These are phyloP conservation scores for Euzetes globulus DNA, from an alignment of 2,888 invertebrate species.

Conservation along the genomic window DNA sequence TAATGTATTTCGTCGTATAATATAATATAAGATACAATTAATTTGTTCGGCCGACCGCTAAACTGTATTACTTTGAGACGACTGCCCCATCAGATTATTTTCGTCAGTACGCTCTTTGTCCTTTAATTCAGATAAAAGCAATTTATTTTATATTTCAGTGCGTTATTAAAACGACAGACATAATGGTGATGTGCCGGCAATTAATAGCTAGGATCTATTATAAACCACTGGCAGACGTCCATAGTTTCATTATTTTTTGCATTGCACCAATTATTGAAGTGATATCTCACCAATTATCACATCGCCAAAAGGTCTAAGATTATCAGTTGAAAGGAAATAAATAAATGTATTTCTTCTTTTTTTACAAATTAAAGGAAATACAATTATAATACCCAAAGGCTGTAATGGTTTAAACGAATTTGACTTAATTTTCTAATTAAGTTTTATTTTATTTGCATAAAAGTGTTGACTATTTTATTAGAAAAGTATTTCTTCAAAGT, in stretches of 20 bases:
- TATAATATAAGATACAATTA: constrained; percentile 7
- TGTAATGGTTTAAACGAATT: too few relatives aligned
- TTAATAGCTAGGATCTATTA: neutral
- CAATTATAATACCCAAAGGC: too few relatives aligned
- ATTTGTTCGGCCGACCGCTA: constrained; percentile 16
- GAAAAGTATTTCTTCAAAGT: too few relatives aligned
- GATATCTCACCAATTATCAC: constrained; percentile 17
- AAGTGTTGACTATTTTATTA: too few relatives aligned
- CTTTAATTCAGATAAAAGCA: neutral
- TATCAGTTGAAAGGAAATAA: neutral
- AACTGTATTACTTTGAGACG: neutral
- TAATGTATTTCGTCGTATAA: neutral
- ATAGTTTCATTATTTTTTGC: neutral
- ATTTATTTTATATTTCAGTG: neutral
- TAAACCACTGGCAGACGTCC: neutral
- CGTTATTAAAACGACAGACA: neutral
- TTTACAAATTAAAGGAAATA: neutral
- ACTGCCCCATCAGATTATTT: neutral
- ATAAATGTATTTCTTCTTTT: too few relatives aligned
- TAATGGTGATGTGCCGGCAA: neutral
- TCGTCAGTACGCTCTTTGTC: neutral
- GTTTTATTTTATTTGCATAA: too few relatives aligned
- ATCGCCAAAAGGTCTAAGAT: neutral
- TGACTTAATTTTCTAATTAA: too few relatives aligned
- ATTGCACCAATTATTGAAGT: neutral